These are phyloP conservation scores for Nannobrachium achirus DNA, from an alignment of 2,113 vertebrate genomes.

Conservation along the genomic window DNA sequence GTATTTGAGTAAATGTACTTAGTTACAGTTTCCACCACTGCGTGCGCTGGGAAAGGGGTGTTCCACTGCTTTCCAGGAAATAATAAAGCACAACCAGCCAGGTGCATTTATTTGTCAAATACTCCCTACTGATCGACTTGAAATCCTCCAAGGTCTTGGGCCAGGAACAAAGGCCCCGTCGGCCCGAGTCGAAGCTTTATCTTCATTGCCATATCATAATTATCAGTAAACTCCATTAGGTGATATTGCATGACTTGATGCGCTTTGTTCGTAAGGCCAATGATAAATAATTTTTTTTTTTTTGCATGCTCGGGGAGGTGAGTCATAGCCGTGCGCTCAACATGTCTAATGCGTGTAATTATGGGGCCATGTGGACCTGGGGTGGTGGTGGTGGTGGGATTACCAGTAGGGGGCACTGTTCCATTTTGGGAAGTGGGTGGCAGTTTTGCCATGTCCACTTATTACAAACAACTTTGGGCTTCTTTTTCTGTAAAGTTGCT, in stretches of 20 bases:
- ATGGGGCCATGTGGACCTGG: not conserved
- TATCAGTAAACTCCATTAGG: conserved; percentile 49
- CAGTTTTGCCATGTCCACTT: no score
- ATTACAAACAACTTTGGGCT: no score
- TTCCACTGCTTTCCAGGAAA: conserved; percentile 41
- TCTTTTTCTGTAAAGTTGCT: no score
- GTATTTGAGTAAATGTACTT: no score
- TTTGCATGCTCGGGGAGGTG: conserved; percentile 33
- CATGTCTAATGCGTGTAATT: conserved; percentile 42
- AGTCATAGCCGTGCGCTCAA: conserved; percentile 34
- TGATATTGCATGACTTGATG: conserved; percentile 61
- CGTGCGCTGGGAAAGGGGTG: conserved; percentile 20
- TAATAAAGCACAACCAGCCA: conserved; percentile 41
- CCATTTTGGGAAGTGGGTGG: conserved; percentile 17
- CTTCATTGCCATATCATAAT: conserved; percentile 46
- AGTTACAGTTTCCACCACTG: not conserved
- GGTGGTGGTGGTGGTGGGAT: not conserved
- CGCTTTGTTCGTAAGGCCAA: conserved; percentile 45
- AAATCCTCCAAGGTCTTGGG: conserved; percentile 49
- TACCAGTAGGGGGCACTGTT: conserved; percentile 73
- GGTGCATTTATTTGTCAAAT: conserved; percentile 53
- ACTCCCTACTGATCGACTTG: conserved; percentile 31
- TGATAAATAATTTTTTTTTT: conserved; percentile 43
- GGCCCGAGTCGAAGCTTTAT: conserved; percentile 14
- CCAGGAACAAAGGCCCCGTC: conserved; percentile 44